Evolutionary conservation across 2,113 vertebrate genomes (phyloP).

Genomic region (Callopanchax toddi): DNA sequence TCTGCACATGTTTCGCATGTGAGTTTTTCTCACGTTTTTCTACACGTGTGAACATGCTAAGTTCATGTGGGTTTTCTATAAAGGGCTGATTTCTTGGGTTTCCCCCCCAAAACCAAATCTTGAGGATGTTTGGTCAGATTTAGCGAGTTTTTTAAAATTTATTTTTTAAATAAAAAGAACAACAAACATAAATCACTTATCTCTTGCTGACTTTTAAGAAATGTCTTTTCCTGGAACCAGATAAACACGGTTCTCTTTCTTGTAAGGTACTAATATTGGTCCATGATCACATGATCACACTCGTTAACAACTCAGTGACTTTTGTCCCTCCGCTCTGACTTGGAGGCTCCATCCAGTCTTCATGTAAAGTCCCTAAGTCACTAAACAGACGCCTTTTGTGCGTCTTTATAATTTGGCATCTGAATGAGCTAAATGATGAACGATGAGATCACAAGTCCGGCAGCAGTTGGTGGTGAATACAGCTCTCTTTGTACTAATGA

Average conservation of each 20-base stretch:
- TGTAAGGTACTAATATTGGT: neutral
- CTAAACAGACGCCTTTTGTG: neutral
- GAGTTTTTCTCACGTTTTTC: too few relatives aligned
- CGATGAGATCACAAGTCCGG: constrained; percentile 47
- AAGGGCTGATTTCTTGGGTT: too few relatives aligned
- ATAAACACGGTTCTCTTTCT: neutral
- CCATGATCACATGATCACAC: neutral
- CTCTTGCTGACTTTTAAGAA: too few relatives aligned
- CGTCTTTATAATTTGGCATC: constrained; percentile 3
- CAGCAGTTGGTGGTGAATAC: constrained; percentile 55
- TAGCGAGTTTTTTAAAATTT: too few relatives aligned
- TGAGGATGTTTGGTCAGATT: too few relatives aligned
- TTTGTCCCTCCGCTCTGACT: neutral
- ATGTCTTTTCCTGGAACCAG: too few relatives aligned
- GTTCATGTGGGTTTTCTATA: too few relatives aligned
- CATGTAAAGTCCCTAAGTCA: neutral
- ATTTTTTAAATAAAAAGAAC: too few relatives aligned
- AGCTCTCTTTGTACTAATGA: constrained; percentile 52
- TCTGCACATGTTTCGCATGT: too few relatives aligned
- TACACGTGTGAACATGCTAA: too few relatives aligned
- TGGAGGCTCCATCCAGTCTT: neutral
- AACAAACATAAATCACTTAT: too few relatives aligned
- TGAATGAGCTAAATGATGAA: constrained; percentile 38
- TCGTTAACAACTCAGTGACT: neutral
- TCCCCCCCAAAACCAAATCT: too few relatives aligned